Conservation (phyloP, 2,888 invertebrate species). For the Caprella mutica region DNA sequence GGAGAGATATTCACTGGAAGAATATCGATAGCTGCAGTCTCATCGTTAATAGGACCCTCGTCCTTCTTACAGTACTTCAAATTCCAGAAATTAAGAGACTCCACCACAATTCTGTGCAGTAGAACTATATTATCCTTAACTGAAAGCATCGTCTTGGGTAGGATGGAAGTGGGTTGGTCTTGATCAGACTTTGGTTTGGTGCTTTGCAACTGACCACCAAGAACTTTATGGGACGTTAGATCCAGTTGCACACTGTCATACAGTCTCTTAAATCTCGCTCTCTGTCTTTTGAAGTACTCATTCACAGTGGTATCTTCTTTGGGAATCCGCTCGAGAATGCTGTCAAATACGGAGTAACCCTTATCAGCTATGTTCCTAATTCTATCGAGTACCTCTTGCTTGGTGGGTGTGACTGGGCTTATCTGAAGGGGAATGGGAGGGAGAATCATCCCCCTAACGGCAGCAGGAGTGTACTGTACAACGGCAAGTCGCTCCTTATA, state of each 20-base stretch:
- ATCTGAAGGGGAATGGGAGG: slow-evolving; percentile 24
- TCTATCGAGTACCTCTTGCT: slow-evolving; percentile 21
- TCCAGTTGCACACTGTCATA: slow-evolving; percentile 15
- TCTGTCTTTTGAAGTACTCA: slow-evolving; percentile 13
- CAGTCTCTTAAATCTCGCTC: slow-evolving; percentile 18
- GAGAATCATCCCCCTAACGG: slow-evolving; percentile 20
- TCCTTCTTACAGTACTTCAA: too few species aligned
- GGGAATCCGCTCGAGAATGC: slow-evolving; percentile 21
- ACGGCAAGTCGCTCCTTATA: not conserved
- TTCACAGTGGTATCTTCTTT: slow-evolving; percentile 1
- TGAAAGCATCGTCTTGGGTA: slow-evolving; percentile 33
- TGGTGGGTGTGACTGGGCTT: slow-evolving; percentile 10
- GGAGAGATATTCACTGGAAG: too few species aligned
- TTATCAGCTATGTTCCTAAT: slow-evolving; percentile 25
- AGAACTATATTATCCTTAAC: slow-evolving; percentile 53
- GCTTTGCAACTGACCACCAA: not conserved
- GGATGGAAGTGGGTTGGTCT: not conserved
- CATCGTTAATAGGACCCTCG: too few species aligned
- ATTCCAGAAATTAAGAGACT: slow-evolving; percentile 62
- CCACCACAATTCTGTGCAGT: slow-evolving; percentile 55
- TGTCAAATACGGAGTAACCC: slow-evolving; percentile 30
- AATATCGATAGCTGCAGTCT: too few species aligned
- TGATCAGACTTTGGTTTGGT: not conserved
- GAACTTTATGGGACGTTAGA: not conserved
- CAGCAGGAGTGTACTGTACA: slow-evolving; percentile 2